These are phyloP conservation scores for Patella ulyssiponensis DNA, from an alignment of 2,888 invertebrate species.

Conservation along the genomic window DNA sequence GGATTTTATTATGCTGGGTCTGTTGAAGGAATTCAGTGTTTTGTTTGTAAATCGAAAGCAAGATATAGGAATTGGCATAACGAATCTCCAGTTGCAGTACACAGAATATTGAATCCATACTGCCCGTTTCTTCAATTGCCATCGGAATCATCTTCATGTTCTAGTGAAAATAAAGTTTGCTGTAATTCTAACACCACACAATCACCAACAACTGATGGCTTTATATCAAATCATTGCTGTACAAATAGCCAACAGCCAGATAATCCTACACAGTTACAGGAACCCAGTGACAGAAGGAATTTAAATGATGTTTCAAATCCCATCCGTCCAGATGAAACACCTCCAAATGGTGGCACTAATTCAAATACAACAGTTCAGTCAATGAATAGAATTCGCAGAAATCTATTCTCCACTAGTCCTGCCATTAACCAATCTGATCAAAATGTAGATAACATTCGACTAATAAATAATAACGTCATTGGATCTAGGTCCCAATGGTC, in stretches of 20 bases:
- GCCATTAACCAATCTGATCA: too few species aligned
- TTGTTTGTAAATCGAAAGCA: background rate
- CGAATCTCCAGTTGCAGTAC: slow-evolving; percentile 3
- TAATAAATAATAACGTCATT: too few species aligned
- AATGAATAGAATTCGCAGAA: too few species aligned
- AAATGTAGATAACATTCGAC: too few species aligned
- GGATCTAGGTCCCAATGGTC: too few species aligned
- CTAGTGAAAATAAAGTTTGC: background rate
- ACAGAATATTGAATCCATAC: background rate
- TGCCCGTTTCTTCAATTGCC: background rate
- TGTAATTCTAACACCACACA: background rate
- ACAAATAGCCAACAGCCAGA: background rate
- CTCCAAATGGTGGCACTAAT: too few species aligned
- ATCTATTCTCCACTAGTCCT: too few species aligned
- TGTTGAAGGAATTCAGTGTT: background rate
- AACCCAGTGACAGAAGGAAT: too few species aligned
- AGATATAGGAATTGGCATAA: background rate
- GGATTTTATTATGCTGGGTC: background rate
- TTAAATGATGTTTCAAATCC: too few species aligned
- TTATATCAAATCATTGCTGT: background rate
- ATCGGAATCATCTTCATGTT: background rate
- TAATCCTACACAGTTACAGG: too few species aligned
- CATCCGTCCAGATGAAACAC: too few species aligned
- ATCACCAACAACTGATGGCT: background rate
- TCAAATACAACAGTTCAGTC: too few species aligned